phyloP scores from a whole-genome alignment of 2,113 vertebrate genomes.

The Herpetotheres cachinnans region DNA sequence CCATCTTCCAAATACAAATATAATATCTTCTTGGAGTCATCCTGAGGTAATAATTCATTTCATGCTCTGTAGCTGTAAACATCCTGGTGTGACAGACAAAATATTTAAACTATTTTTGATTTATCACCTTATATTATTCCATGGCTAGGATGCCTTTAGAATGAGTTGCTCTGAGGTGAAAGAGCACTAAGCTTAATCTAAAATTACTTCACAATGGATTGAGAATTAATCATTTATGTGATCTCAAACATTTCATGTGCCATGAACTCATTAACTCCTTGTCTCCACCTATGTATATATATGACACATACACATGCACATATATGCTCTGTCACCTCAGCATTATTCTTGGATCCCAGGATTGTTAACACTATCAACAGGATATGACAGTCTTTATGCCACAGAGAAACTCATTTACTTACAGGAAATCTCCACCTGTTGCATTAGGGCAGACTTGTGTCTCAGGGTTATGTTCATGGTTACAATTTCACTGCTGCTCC shows the following conservation, averaged over 20 bases:
- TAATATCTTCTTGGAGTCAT: slow-evolving; percentile 2
- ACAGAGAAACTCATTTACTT: neutral
- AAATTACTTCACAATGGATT: neutral
- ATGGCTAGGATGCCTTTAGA: neutral
- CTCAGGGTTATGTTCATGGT: neutral
- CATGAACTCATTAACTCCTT: neutral
- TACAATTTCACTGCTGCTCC: neutral
- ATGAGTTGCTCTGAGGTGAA: neutral
- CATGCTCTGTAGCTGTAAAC: neutral
- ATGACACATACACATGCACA: neutral
- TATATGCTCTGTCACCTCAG: neutral
- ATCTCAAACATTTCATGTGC: neutral
- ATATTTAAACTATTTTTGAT: slow-evolving; percentile 5
- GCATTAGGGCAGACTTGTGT: neutral
- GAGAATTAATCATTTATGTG: neutral
- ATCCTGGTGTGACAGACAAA: slow-evolving; percentile 23
- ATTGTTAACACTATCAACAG: neutral
- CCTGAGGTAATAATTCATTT: slow-evolving; percentile 42
- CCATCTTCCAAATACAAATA: slow-evolving; percentile 7
- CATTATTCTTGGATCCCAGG: neutral
- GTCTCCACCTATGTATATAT: neutral
- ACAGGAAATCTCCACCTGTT: neutral
- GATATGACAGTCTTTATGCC: neutral
- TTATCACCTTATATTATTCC: slow-evolving; percentile 3
- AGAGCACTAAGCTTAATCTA: neutral